These are phyloP conservation scores for Paraescarpia echinospica DNA, from an alignment of 1,140 invertebrate genomes.

Conservation along the genomic window DNA sequence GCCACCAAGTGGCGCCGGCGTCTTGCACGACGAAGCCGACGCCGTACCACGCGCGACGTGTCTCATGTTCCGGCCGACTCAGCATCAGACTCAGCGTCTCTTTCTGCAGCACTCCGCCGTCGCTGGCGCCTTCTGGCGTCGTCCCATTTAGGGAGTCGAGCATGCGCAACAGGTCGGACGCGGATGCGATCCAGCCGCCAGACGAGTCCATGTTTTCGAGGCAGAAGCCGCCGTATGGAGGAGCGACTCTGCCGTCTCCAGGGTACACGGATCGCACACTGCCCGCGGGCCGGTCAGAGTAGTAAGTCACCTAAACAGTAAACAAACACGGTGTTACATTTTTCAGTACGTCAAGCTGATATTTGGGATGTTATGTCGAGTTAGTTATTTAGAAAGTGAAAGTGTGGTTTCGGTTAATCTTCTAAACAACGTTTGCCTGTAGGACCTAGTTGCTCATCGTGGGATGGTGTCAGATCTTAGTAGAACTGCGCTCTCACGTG, in stretches of 20 bases:
- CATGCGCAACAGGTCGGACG: slow-evolving; percentile 37
- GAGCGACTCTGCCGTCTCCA: slow-evolving; percentile 30
- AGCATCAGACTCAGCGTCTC: slow-evolving; percentile 36
- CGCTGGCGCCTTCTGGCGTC: background rate
- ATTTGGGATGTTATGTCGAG: background rate
- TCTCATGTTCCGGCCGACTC: slow-evolving; percentile 29
- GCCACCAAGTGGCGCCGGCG: slow-evolving; percentile 43
- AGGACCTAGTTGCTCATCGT: background rate
- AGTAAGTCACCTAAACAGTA: slow-evolving; percentile 46
- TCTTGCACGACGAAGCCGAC: slow-evolving; percentile 50
- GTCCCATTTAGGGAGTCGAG: slow-evolving; percentile 33
- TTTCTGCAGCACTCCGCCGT: slow-evolving; percentile 21
- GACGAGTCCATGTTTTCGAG: slow-evolving; percentile 45
- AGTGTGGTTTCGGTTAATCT: background rate
- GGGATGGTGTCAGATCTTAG: background rate
- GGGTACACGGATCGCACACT: slow-evolving; percentile 34
- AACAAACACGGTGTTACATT: background rate
- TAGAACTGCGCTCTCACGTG: background rate
- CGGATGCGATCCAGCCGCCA: slow-evolving; percentile 45
- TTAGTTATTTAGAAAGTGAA: background rate
- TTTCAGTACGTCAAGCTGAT: background rate
- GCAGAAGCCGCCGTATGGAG: slow-evolving; percentile 49
- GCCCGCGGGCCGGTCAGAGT: slow-evolving; percentile 38
- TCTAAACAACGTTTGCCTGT: background rate
- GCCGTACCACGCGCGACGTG: slow-evolving; percentile 47